Base-by-base conservation (phyloP, 2,113 vertebrate genomes). In the Protobothrops mucrosquamatus region DNA sequence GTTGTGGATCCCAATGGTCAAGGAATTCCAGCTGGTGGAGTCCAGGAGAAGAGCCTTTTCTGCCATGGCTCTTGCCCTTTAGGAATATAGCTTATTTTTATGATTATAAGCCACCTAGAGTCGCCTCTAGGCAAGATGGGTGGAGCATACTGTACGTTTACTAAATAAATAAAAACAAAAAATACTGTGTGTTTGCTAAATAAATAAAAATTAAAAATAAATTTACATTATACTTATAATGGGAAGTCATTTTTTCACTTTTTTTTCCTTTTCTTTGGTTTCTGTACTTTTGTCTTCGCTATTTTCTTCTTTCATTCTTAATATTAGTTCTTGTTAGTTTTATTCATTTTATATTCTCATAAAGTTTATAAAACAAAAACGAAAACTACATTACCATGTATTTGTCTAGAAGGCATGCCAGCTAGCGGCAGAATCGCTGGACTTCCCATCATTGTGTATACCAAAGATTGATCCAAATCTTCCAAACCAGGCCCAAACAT, bases 401-500 rank as follows among this genome's bases (percentile, higher is more conserved):
- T 99, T 96, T 99, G 99, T 69, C 98, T 98, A 22, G 98, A 98
- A 34, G 98, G 98, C 20, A 98, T 97, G 87, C 98, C 98, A 20
- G 98, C 97, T 46, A 99, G 97, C 7, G 98, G 98, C 56, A 98
- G 98, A 93, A 99, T 94, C 88, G 99, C 97, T 88, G 98, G 98
- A 9, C 98, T 98, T 3, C 97, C 94, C 98, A 99, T 99, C 96
- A 99, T 98, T 89, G 96, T 98, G 55, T 96, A 98, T 92, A 99
- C 98, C 93, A 99, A 96, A 11, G 99, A 99, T n/a, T 98, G 95
- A 3, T 99, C 98, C 94, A 99, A 96, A 95, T 99, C 98, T 97
- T 99, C 99, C 95, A 99, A 98, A 48, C 99, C 99, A 0, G 98
- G 98, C 20, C 99, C 99, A 94, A 99, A 99, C 99, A 99, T 99